Conservation (phyloP, 1,140 invertebrate genomes). For the Brachionus calyciflorus region DNA sequence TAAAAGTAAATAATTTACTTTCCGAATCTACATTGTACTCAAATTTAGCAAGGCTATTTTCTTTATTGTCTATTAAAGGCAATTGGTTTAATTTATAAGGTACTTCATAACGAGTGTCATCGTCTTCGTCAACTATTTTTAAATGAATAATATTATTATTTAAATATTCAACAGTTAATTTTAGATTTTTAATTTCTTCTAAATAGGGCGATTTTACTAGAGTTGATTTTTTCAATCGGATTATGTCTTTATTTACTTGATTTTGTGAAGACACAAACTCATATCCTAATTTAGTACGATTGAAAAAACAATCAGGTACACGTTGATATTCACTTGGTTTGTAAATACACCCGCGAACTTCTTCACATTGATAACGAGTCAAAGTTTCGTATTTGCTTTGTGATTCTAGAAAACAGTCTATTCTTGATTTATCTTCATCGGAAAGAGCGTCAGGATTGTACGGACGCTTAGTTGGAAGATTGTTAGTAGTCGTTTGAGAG, state of each 20-base stretch:
- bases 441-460: not conserved
- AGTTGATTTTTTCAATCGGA: not conserved
- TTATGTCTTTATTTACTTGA: not conserved
- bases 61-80: slow-evolving; percentile 3
- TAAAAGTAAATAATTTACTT: slow-evolving; percentile 6
- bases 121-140: slow-evolving; percentile 2
- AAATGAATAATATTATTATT: slow-evolving; percentile 12
- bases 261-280: not conserved
- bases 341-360: slow-evolving; percentile 38
- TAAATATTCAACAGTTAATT: slow-evolving; percentile 42
- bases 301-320: slow-evolving; percentile 41
- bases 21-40: not conserved
- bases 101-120: slow-evolving; percentile 29
- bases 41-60: slow-evolving; percentile 35
- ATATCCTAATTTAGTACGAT: slow-evolving; percentile 25
- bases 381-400: slow-evolving; percentile 36
- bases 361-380: slow-evolving; percentile 31
- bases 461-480: slow-evolving; percentile 9
- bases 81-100: slow-evolving; percentile 31
- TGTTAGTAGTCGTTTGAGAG: not conserved
- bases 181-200: slow-evolving; percentile 29
- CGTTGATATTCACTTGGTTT: slow-evolving; percentile 8
- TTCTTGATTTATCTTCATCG: slow-evolving; percentile 28
- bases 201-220: not conserved
- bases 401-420: slow-evolving; percentile 27